Percentiles rank a stretch among this genome's conserved stretches.
These are phyloP conservation scores for Triplophysa bombifrons DNA, from an alignment of 2,797 vertebrate species.

Conservation along the genomic window DNA sequence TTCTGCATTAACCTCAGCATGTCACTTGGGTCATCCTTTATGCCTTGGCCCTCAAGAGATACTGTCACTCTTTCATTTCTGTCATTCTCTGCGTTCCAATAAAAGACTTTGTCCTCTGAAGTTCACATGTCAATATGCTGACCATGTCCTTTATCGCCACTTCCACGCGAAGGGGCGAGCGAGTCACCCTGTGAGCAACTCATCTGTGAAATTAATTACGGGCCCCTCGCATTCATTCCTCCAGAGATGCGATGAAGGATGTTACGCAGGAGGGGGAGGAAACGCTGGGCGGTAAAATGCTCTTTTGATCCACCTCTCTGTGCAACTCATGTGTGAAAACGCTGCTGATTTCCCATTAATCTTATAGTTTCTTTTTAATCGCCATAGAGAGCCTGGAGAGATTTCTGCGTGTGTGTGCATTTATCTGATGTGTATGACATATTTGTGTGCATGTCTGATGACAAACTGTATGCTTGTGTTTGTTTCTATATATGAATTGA, in stretches of 20 bases:
- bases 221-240: conserved; percentile 14
- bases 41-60: background rate
- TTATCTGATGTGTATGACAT: background rate
- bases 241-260: conserved; percentile 26
- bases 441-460: background rate
- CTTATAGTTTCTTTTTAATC: conserved; percentile 29
- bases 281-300: conserved; percentile 14
- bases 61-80: conserved; percentile 29
- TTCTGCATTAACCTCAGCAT: background rate
- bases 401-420: background rate
- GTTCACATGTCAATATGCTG: conserved; percentile 13
- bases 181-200: conserved; percentile 38
- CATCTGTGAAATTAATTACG: conserved; percentile 59
- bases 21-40: background rate
- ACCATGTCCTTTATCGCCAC: background rate
- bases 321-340: conserved; percentile 51
- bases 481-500: too few relatives aligned
- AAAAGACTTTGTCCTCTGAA: conserved; percentile 4
- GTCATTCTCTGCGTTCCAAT: background rate
- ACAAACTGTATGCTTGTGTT: background rate
- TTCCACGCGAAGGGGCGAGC: background rate
- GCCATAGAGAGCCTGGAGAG: conserved; percentile 15
- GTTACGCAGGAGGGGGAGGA: conserved; percentile 19
- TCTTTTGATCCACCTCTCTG: conserved; percentile 45
- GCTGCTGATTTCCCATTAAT: conserved; percentile 52